These are phyloP conservation scores for Epinephelus lanceolatus DNA, from an alignment of 2,113 vertebrate species.

Conservation along the genomic window DNA sequence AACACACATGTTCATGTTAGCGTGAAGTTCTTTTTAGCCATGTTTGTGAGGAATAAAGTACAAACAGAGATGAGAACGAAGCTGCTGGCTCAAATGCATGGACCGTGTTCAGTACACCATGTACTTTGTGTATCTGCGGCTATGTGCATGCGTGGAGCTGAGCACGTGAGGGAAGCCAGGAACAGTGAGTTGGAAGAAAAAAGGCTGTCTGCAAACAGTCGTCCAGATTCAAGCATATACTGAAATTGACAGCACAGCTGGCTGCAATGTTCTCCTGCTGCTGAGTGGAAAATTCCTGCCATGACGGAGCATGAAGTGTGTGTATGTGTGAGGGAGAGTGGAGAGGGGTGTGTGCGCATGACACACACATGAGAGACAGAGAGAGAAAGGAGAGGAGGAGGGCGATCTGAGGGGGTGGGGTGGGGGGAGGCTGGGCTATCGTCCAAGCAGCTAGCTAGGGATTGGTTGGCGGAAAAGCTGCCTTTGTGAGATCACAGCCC, in stretches of 20 bases:
- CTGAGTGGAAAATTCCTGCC: constrained; percentile 84
- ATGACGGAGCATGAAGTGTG: constrained; percentile 65
- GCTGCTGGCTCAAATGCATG: not conserved
- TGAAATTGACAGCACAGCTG: constrained; percentile 81
- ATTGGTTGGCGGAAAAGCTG: constrained; percentile 84
- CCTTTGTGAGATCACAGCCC: constrained; percentile 84
- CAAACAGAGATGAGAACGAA: not conserved
- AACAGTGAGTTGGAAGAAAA: not conserved
- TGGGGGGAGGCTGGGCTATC: constrained; percentile 53
- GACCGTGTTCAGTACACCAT: not conserved
- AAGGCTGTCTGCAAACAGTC: constrained; percentile 45
- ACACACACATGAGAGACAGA: constrained; percentile 36
- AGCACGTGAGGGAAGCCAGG: not conserved
- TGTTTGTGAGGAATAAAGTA: not conserved
- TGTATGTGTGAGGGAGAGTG: constrained; percentile 25
- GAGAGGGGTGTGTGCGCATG: constrained; percentile 43
- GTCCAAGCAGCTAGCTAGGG: constrained; percentile 54
- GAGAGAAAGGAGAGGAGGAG: constrained; percentile 38
- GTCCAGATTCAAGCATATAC: constrained; percentile 42
- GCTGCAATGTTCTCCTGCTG: constrained; percentile 71
- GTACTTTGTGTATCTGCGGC: not conserved
- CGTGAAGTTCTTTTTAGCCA: not conserved
- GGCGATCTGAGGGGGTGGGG: constrained; percentile 13
- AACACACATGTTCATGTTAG: constrained; percentile 24
- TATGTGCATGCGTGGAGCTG: not conserved